These are phyloP conservation scores for Pristionchus entomophagus DNA, from an alignment of 2,888 invertebrate genomes.

Conservation along the genomic window DNA sequence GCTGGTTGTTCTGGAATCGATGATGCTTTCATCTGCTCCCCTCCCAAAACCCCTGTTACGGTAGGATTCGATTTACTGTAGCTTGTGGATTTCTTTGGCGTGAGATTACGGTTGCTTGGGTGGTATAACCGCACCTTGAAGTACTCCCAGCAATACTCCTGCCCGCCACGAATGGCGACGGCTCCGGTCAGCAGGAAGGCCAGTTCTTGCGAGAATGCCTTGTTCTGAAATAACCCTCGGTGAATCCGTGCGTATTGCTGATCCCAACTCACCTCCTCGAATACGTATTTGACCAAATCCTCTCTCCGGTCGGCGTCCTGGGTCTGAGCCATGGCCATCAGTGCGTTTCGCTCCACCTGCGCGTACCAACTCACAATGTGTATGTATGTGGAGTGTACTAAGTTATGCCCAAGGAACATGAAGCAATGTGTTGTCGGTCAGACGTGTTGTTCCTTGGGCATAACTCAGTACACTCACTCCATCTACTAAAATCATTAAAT, in stretches of 20 bases:
- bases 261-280: constrained; percentile 55
- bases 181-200: constrained; percentile 58
- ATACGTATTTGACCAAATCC: constrained; percentile 66
- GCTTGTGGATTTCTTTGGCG: no score
- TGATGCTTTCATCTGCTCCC: background rate
- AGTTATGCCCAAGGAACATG: no score
- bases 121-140: constrained; percentile 64
- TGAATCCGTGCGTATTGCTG: background rate
- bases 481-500: no score
- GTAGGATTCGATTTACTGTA: no score
- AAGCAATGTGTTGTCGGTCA: no score
- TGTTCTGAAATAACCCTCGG: constrained; percentile 55
- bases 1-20: constrained; percentile 57
- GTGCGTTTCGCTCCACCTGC: constrained; percentile 48
- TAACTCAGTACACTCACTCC: no score
- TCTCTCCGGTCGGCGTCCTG: constrained; percentile 55
- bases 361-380: no score
- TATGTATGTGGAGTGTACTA: no score
- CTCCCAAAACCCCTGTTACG: no score
- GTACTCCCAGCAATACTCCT: constrained; percentile 68
- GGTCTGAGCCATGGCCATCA: constrained; percentile 65
- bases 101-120: no score
- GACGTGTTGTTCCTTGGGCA: no score
- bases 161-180: constrained; percentile 54
- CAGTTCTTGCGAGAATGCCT: constrained; percentile 71